A percentile compares a stretch with the other conserved stretches of the same genome.
Evolutionary conservation across 2,113 vertebrate species (phyloP).

Genomic region (Rallus limicola): DNA sequence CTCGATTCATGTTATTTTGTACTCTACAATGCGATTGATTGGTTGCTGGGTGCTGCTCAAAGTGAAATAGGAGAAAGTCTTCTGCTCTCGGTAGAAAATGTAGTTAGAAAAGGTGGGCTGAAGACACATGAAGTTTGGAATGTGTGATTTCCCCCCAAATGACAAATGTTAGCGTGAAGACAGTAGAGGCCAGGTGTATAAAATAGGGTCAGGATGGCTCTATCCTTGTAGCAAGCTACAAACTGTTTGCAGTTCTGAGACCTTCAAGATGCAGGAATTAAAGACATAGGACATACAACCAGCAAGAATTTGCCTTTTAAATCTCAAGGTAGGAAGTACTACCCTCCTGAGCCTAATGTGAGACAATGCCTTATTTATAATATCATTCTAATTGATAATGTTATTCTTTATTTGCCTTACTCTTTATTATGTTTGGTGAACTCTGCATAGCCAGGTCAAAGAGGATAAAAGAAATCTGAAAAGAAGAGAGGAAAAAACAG

Average conservation of each 20-base stretch:
- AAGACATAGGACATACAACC: not conserved
- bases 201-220: not conserved
- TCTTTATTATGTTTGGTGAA: not conserved
- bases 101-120: not conserved
- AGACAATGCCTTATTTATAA: not conserved
- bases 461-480: not conserved
- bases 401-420: not conserved
- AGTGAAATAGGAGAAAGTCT: not conserved
- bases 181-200: not conserved
- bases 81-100: not conserved
- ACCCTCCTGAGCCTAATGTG: fast-evolving
- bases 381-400: no score
- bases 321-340: not conserved
- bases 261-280: not conserved
- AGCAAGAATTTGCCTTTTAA: not conserved
- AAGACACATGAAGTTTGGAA: not conserved
- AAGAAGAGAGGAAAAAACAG: not conserved
- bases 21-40: not conserved
- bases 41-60: not conserved
- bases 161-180: not conserved
- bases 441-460: not conserved
- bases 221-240: not conserved
- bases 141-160: not conserved
- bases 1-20: not conserved
- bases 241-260: not conserved